Conservation (phyloP, 2,888 invertebrate species). For the Drosophila putrida region DNA sequence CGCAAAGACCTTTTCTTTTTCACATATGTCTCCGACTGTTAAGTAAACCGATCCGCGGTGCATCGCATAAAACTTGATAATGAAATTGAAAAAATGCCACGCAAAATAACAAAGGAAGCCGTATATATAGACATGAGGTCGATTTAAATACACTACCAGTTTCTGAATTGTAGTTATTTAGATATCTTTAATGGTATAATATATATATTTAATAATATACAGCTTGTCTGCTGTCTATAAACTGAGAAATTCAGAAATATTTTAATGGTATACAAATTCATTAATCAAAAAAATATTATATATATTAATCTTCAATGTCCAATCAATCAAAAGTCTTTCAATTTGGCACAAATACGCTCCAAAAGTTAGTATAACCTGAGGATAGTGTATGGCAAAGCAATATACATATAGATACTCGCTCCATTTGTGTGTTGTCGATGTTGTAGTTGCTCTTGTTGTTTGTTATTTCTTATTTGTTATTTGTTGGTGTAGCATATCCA, state of each 20-base stretch:
- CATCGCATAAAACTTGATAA: slow-evolving; percentile 70
- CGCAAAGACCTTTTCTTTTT: slow-evolving; percentile 49
- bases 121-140: not conserved
- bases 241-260: too few species aligned
- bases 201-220: too few species aligned
- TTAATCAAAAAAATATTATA: too few species aligned
- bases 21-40: slow-evolving; percentile 36
- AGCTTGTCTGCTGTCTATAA: too few species aligned
- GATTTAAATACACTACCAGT: slow-evolving; percentile 22
- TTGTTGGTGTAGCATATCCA: slow-evolving; percentile 48
- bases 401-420: slow-evolving; percentile 39
- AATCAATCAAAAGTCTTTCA: not conserved
- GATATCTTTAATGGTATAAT: too few species aligned
- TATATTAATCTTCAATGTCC: too few species aligned
- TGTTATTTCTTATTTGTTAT: slow-evolving; percentile 41
- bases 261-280: too few species aligned
- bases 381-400: slow-evolving; percentile 28
- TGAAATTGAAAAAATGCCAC: slow-evolving; percentile 62
- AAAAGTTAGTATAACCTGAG: not conserved
- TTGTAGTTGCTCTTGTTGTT: slow-evolving; percentile 29
- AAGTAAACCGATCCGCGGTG: slow-evolving; percentile 61
- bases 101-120: slow-evolving; percentile 15
- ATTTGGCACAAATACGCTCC: not conserved
- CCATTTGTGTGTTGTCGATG: slow-evolving; percentile 56
- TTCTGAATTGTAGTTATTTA: too few species aligned